Evolutionary conservation across 2,797 vertebrate genomes (phyloP), one percentile per base, ranked within the genome.

Genomic region (Poecile montanus): DNA sequence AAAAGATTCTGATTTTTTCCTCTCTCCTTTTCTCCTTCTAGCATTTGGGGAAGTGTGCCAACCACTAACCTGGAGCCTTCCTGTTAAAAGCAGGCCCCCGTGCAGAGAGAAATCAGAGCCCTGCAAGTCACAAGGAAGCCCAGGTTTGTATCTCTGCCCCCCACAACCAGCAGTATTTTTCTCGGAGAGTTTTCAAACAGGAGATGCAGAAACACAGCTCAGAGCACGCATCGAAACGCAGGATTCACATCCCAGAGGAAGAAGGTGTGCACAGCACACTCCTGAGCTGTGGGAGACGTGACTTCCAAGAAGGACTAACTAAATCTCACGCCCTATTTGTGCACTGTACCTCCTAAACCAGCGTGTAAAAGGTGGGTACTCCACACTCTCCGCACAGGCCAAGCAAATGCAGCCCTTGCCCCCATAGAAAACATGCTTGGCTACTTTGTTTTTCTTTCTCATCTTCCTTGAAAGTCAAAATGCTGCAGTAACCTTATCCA

Each of bases 161-260:
- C 21, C 42, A 53, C 9, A 63, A 5, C 26, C 7, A 38, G 12
- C 6, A 51, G 5, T 11, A 45, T n/a, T 83, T 79, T 15, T 7
- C 10, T 34, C 9, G 2, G 7, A 3, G 20, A 60, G 13, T 30
- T 57, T 82, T 50, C 23, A 62, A 85, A 60, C 17, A 51, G 30
- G 4, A n/a, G 19, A 53, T 4, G 13, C 13, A 45, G 26, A 27
- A 71, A 11, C 40, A 53, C 9, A 61, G 19, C 29, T 50, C 47
- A 51, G 14, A 48, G 14, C 48, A 68, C 0, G 0, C 29, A 54
- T 4, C 20, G 42, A 85, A 84, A 21, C 0, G 0, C 27, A 22
- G 17, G 10, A 47, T 17, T 58, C 21, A 36, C 40, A 72, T 14
- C 50, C 29, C 18, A 50, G 36, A 48, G 29, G 3, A 63, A 13